phyloP scores from a whole-genome alignment of 2,797 vertebrate species.

The Pampus argenteus region DNA sequence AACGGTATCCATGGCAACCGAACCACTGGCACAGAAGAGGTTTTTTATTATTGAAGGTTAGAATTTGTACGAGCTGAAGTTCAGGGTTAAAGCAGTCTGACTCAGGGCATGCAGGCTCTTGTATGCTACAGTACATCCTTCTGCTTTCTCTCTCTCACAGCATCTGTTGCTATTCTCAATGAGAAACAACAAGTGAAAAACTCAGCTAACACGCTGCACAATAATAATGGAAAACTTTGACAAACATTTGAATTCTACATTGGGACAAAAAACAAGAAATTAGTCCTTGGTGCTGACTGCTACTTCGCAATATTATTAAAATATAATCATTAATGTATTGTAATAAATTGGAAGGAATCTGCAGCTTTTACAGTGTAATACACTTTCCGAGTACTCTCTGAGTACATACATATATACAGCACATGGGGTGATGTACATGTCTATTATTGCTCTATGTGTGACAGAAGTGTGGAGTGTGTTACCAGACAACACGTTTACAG shows the following conservation, averaged over 20 bases:
- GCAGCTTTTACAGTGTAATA: background rate
- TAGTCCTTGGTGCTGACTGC: background rate
- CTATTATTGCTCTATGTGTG: background rate
- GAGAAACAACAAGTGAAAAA: constrained; percentile 14
- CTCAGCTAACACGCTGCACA: background rate
- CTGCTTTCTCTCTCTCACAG: background rate
- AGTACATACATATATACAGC: no score
- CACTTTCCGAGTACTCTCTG: no score
- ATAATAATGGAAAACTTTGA: background rate
- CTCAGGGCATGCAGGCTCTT: background rate
- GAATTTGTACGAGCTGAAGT: constrained; percentile 3
- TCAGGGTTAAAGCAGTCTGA: constrained; percentile 16
- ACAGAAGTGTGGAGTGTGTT: background rate
- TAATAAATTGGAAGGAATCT: background rate
- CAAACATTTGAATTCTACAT: background rate
- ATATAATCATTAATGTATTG: background rate
- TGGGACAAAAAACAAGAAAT: background rate
- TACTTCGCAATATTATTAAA: background rate
- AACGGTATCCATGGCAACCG: constrained; percentile 73
- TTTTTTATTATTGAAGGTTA: constrained; percentile 10
- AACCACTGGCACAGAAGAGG: constrained; percentile 38
- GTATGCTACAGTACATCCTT: background rate
- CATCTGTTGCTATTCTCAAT: background rate
- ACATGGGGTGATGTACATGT: background rate
- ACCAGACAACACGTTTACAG: no score